Evolutionary conservation across 2,113 vertebrate species (phyloP), one percentile per base, ranked within the genome.

Genomic region (Tautogolabrus adspersus): DNA sequence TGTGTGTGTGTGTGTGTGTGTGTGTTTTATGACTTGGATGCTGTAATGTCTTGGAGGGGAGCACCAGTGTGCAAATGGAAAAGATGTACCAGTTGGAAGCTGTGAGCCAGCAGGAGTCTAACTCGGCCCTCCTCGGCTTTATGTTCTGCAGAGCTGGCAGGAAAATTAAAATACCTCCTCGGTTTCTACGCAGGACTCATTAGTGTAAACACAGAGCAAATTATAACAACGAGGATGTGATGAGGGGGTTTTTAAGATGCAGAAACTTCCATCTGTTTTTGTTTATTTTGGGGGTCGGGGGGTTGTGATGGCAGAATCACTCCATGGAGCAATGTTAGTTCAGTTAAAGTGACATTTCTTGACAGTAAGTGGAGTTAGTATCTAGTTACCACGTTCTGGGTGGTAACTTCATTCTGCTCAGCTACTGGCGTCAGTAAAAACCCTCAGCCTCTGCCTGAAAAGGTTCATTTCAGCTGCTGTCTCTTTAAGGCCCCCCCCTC

Each of bases 1-100:
- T 79, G 47, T 9, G 18, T 6, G 51, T 38, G 30, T n/a, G 42
- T 55, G 64, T n/a, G 51, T 54, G 30, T 82, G 19, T 79, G 12
- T 62, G 18, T 51, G 19, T 79, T 26, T 85, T 72, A 70, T 3
- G 38, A 23, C 68, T 77, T 52, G 46, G 62, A 79, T 86, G 74
- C 64, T 60, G 86, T 86, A 78, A 89, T 80, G 87, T 87, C 84
- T 87, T 79, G 87, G 87, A 85, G 15, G 47, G 3, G 52, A 10
- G 34, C 51, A 15, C 71, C 40, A 76, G 63, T 68, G 83, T 82
- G 75, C 67, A 55, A 85, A 92, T 89, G 89, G 89, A 90, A 88
- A 88, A 85, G 69, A 69, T 75, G 60, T 73, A 83, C 74, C 57
- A 73, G 69, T 51, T 81, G 70, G 66, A 64, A 63, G 55, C 44